Base-by-base conservation (phyloP, 2,888 invertebrate species). In the Phasia obesa region DNA sequence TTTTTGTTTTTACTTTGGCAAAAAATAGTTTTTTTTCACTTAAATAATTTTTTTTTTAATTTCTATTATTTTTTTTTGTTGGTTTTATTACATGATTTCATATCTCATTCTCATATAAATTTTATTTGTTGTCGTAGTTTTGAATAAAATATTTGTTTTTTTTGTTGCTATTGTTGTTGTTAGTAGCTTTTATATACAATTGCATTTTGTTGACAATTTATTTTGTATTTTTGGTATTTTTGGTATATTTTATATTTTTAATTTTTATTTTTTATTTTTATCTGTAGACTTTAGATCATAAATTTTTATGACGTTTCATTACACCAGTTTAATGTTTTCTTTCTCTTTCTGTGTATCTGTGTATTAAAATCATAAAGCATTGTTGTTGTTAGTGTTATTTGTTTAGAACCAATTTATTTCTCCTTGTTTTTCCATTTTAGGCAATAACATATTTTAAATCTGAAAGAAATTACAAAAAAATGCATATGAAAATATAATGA, bases 261-360 rank as follows among this genome's bases (percentile, higher is more conserved):
- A 69, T 49, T 74, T 19, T 31, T 60, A 21, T 23, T 19, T 31
- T 19, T 49, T 11, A 0, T 35, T 47, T 47, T 17, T 17, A 49
- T 47, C 57, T 51, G 19, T 62, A 73, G 60, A 67, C 53, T 79
- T 55, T 38, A 60, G 59, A 78, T 83, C 70, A 83, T 79, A 83
- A 71, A 83, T 76, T 79, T 79, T 23, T 75, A 35, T 83, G 79
- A 83, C 75, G 59, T 83, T 83, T 83, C 70, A 83, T 79, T 71
- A 76, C 62, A 62, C 42, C 57, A 76, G 9, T 60, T 70, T 55
- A 70, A 51, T 75, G 19, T n/a, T 38, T 23, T 19, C 49, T 65
- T 13, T 53, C 19, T 17, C 7, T 27, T 2, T 42, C 19, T 25
- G 0, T 49, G 9, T 31, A n/a, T 55, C 31, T 4, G 25, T 23